phyloP scores from a whole-genome alignment of 2,888 invertebrate species.

The Sturmia bella region DNA sequence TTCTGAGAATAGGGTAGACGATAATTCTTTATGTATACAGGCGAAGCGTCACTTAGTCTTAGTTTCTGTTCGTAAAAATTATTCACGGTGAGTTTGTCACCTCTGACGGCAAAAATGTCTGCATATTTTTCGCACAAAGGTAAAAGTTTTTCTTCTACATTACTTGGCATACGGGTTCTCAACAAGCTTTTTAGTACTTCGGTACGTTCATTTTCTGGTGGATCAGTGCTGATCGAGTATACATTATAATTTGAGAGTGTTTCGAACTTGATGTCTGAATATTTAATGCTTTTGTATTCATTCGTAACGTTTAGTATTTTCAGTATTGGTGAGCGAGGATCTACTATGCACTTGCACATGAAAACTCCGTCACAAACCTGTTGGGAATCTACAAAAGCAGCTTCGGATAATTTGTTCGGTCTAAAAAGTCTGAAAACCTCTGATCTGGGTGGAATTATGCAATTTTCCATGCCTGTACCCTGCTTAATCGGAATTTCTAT shows the following conservation, averaged over 20 bases:
- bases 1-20: too few species aligned
- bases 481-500: too few species aligned
- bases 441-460: not conserved
- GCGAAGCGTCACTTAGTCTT: too few species aligned
- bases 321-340: not conserved
- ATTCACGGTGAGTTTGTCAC: not conserved
- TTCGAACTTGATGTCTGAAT: not conserved
- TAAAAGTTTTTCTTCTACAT: not conserved
- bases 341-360: not conserved
- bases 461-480: too few species aligned
- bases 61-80: too few species aligned
- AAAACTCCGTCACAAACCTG: not conserved
- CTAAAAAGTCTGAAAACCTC: not conserved
- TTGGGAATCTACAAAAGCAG: not conserved
- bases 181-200: not conserved
- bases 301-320: slow-evolving; percentile 1
- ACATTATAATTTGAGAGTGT: not conserved
- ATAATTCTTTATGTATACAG: too few species aligned
- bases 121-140: not conserved
- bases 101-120: not conserved
- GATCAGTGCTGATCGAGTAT: not conserved
- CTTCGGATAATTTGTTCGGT: not conserved
- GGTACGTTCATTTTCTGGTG: not conserved
- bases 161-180: not conserved
- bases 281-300: slow-evolving; percentile 4